These are phyloP conservation scores for Decapterus maruadsi DNA, from an alignment of 2,797 vertebrate species.

Conservation along the genomic window DNA sequence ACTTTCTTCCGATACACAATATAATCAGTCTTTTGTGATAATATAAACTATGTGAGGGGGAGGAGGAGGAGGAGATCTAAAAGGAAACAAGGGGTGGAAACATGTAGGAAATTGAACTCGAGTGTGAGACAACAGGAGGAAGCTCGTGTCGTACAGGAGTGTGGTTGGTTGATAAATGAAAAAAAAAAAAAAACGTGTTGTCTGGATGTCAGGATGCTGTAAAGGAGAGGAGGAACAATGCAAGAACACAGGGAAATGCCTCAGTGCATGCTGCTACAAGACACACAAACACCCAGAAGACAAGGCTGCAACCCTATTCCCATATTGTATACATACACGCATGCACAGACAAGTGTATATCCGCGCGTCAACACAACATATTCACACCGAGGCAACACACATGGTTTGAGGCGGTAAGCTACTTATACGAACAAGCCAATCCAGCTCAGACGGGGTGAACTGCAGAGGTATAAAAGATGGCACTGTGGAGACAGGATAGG, in stretches of 20 bases:
- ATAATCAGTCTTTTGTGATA: not conserved
- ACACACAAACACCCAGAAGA: slow-evolving; percentile 10
- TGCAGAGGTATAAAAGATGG: slow-evolving; percentile 69
- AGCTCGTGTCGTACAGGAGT: slow-evolving; percentile 3
- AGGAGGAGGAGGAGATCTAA: slow-evolving; percentile 3
- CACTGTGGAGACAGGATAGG: slow-evolving; percentile 65
- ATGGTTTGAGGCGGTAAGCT: slow-evolving; percentile 54
- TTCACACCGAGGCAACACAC: slow-evolving; percentile 27
- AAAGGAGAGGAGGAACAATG: slow-evolving; percentile 25
- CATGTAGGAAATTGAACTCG: slow-evolving; percentile 24
- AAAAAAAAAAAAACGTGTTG: slow-evolving; percentile 6
- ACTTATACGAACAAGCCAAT: slow-evolving; percentile 79
- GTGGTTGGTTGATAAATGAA: slow-evolving; percentile 34
- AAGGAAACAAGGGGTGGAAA: slow-evolving; percentile 10
- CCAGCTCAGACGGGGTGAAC: slow-evolving; percentile 67
- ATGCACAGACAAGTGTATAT: slow-evolving; percentile 32
- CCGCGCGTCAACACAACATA: slow-evolving; percentile 3
- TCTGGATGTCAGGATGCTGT: slow-evolving; percentile 31
- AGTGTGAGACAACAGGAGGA: slow-evolving; percentile 10
- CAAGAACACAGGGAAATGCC: slow-evolving; percentile 20
- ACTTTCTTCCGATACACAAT: not conserved
- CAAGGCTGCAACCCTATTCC: slow-evolving; percentile 22
- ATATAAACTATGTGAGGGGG: slow-evolving; percentile 3
- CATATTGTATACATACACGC: slow-evolving; percentile 41
- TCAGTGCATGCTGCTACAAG: slow-evolving; percentile 29